These are phyloP conservation scores for Polylopha cassiicola DNA, from an alignment of 2,888 invertebrate species.

Conservation along the genomic window DNA sequence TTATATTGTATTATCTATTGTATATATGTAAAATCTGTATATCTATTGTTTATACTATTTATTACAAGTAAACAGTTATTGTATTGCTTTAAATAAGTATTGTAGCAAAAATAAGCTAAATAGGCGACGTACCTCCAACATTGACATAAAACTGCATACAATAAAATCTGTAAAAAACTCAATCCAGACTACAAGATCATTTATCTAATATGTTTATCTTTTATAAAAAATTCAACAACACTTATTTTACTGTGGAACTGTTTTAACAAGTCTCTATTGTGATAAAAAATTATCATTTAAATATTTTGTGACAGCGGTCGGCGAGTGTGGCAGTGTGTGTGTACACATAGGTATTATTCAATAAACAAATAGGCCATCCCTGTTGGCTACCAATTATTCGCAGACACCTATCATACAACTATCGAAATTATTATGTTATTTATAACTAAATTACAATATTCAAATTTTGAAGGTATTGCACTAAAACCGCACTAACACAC, in stretches of 20 bases:
- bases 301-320: conserved; percentile 66
- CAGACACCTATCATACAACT: conserved; percentile 43
- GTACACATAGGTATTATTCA: conserved; percentile 40
- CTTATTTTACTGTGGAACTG: conserved; percentile 75
- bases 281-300: conserved; percentile 55
- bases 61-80: conserved; percentile 57
- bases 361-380: conserved; percentile 61
- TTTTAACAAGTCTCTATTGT: conserved; percentile 73
- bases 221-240: conserved; percentile 76
- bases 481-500: conserved; percentile 60
- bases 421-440: conserved; percentile 37
- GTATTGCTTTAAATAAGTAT: conserved; percentile 61
- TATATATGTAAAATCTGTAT: conserved; percentile 54
- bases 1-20: conserved; percentile 65
- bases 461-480: conserved; percentile 67
- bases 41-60: conserved; percentile 54
- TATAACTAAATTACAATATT: conserved; percentile 51
- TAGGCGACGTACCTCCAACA: conserved; percentile 50
- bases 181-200: conserved; percentile 78
- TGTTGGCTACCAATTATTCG: conserved; percentile 76
- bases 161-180: conserved; percentile 74
- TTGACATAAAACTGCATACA: conserved; percentile 48
- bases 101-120: conserved; percentile 69
- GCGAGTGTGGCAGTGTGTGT: conserved; percentile 69
- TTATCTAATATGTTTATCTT: conserved; percentile 72